Base-by-base conservation (phyloP, 1,140 invertebrate species). In the Nasonia giraulti region DNA sequence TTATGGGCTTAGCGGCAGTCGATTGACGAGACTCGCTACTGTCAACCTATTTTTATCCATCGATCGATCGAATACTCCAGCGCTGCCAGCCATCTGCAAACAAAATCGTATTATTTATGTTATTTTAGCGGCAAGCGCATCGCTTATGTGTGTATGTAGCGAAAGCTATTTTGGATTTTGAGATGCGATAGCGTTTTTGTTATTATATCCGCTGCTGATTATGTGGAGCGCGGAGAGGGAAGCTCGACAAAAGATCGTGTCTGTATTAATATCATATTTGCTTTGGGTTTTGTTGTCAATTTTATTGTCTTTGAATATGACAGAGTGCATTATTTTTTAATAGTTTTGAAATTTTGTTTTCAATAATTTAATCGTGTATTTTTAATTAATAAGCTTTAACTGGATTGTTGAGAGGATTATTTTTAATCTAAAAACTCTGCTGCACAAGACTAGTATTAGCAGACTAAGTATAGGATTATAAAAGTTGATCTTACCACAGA, bases 31-130 rank as follows among this genome's bases (percentile, higher is more conserved):
- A 11, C 6, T 76, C 27, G 73, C 86, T 79, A 87, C 79, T 87
- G 84, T 96, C 95, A 97, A 93, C 96, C 96, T 90, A 98, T 96
- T 94, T 98, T 98, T 91, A 99, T 97, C 98, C 98, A 99, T 88
- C 97, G 95, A 93, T 98, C 97, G 91, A 99, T 98, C 73, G 98
- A 98, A 91, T 98, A 98, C 92, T 98, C 97, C 88, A 99, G 92
- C 76, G 98, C 97, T 83, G 97, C 97, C 89, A 99, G 95, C 98
- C 98, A 99, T 90, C 98, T 99, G 92, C 47, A 95, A 96, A 89
- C 84, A 88, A 27, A 83, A 76, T 76, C 20, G 17, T 20, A 73
- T 80, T 80, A 80, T 68, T 79, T 77, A 77, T 71, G 31, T 71
- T 11, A 33, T 71, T 71, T 71, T 31, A 71, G 8, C 3, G 27